These are phyloP conservation scores for Apamea epomidion DNA, from an alignment of 2,888 invertebrate species.

Conservation along the genomic window DNA sequence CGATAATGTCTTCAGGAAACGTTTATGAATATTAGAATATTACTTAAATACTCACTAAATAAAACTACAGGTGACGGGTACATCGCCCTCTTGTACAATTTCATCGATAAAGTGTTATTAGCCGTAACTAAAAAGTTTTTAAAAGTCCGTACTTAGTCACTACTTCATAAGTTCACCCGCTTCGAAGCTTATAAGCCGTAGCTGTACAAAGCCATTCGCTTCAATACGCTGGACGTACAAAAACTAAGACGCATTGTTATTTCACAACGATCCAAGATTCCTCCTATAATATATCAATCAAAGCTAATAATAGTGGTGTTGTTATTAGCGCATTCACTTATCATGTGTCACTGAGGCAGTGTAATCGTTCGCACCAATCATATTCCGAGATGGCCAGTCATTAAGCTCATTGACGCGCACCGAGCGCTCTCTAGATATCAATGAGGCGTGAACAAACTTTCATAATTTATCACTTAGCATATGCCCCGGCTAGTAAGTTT, in stretches of 20 bases:
- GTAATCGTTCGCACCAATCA: slow-evolving; percentile 77
- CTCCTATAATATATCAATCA: slow-evolving; percentile 68
- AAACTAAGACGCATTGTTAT: slow-evolving; percentile 57
- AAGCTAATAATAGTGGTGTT: slow-evolving; percentile 68
- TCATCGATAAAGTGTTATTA: slow-evolving; percentile 27
- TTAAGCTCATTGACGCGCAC: slow-evolving; percentile 81
- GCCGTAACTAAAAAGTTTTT: slow-evolving; percentile 16
- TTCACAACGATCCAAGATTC: slow-evolving; percentile 60
- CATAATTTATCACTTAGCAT: slow-evolving; percentile 70
- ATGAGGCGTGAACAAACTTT: slow-evolving; percentile 76
- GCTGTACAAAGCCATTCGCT: slow-evolving; percentile 45
- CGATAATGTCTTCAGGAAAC: slow-evolving; percentile 1
- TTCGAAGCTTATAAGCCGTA: slow-evolving; percentile 34
- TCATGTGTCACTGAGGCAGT: slow-evolving; percentile 75
- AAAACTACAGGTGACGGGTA: not conserved
- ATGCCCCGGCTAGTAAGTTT: slow-evolving; percentile 63
- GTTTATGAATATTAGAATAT: not conserved
- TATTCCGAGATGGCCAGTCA: slow-evolving; percentile 75
- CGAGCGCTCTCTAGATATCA: slow-evolving; percentile 73
- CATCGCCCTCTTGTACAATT: slow-evolving; percentile 3
- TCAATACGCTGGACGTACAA: slow-evolving; percentile 41
- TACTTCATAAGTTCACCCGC: slow-evolving; percentile 13
- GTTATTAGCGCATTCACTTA: slow-evolving; percentile 80
- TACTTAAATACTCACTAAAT: not conserved
- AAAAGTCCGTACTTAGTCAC: slow-evolving; percentile 8